Evolutionary conservation across 2,797 vertebrate genomes (phyloP).

Genomic region (Gymnoscopelus braueri): DNA sequence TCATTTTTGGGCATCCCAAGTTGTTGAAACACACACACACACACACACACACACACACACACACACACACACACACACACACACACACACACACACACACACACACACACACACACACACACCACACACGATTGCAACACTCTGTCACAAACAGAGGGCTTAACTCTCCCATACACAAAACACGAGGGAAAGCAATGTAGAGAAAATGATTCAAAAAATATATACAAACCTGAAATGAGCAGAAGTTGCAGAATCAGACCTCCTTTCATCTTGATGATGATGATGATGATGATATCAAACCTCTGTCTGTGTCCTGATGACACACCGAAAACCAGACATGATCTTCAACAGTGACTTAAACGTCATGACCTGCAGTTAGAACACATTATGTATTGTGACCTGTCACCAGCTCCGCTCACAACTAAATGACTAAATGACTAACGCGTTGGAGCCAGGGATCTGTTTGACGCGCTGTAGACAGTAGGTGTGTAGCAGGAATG

Average conservation of each 20-base stretch:
- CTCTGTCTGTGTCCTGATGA: conserved; percentile 17
- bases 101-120: too few relatives aligned
- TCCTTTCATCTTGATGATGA: conserved; percentile 20
- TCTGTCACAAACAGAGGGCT: too few relatives aligned
- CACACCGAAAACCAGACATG: conserved; percentile 25
- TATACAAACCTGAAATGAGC: conserved; percentile 67
- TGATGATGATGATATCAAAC: conserved; percentile 7
- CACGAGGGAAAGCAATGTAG: not conserved
- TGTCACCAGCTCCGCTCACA: not conserved
- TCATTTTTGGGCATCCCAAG: too few relatives aligned
- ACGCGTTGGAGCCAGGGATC: too few relatives aligned
- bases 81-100: too few relatives aligned
- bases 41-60: too few relatives aligned
- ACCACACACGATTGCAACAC: too few relatives aligned
- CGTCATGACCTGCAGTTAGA: not conserved
- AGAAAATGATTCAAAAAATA: not conserved
- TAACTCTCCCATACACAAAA: too few relatives aligned
- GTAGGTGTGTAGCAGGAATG: conserved; percentile 51
- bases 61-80: too few relatives aligned
- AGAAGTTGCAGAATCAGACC: conserved; percentile 40
- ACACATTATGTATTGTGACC: too few relatives aligned
- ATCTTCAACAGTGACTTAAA: not conserved
- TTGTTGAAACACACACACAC: too few relatives aligned
- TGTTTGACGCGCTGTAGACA: too few relatives aligned
- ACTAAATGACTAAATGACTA: not conserved